Evolutionary conservation across 2,113 vertebrate genomes (phyloP), one percentile per base, ranked within the genome.

Genomic region (Rafetus swinhoei): DNA sequence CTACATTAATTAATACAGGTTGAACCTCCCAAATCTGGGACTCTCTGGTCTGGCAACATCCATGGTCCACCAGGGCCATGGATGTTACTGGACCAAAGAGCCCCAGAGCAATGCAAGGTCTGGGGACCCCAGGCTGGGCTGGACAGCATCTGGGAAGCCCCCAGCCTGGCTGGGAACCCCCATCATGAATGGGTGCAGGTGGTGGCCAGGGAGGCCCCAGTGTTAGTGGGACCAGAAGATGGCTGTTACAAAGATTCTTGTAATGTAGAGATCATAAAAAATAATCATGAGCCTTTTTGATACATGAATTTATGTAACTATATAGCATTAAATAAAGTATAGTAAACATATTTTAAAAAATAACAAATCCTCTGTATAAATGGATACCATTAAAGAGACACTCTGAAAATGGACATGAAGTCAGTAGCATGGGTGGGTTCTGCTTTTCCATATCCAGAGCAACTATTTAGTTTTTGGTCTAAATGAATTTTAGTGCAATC

Each of bases 1-100:
- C 25, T 97, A 95, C 91, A 95, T 93, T 94, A 82, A 96, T 97
- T 96, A 95, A 96, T 97, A 96, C 45, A 45, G 6, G 45, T 45
- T 45, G 45, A 45, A 5, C 45, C 45, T 45, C 45, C 45, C 45
- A 45, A 45, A 45, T 45, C 45, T 45, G 45, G 45, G 45, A 45
- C 45, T 45, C 45, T 45, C 45, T 45, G 45, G 45, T 45, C 45
- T 45, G 45, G 45, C 6, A 45, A 45, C 45, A 45, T 45, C 45
- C 45, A 45, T 45, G 45, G 45, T 45, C 45, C 6, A 7, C 45
- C 6, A 45, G 45, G 45, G 45, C 6, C 45, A 39, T 45, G 45
- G 45, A 45, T 39, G 4, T 39, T 39, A 4, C 39, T 39, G 39
- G 39, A 39, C 3, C 39, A 39, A 39, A 39, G 39, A 39, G 39